Evolutionary conservation across 1,140 invertebrate species (phyloP), one percentile per base, ranked within the genome.

Genomic region (Drosophila jambulina): DNA sequence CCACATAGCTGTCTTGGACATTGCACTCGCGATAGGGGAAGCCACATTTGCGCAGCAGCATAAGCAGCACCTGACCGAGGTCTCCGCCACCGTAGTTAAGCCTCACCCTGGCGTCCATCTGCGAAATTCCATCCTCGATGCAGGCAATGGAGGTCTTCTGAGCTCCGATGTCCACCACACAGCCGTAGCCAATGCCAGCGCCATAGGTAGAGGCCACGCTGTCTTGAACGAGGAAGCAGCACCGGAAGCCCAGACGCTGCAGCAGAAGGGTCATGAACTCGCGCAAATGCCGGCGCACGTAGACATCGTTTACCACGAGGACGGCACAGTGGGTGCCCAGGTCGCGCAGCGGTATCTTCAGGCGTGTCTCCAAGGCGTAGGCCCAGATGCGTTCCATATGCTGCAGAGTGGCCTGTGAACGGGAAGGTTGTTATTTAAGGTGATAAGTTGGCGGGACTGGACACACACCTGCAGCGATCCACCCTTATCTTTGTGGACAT

Each of bases 61-160:
- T 98, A 62, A 96, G 96, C 72, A 98, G 96, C 13, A 96, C 95
- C 91, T 98, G 96, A 3, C 97, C 96, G 0, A 98, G 96, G 93
- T 99, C 98, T 36, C 96, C 96, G 10, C 97, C 97, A 13, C 98
- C 98, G 93, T 98, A 98, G 75, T 98, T 96, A 93, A 98, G 94
- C 57, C 95, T 93, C 51, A 97, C 95, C 88, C 98, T 94, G 0
- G 98, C 98, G 56, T 96, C 96, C 88, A 96, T 95, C 85, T 98
- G 97, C 51, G 98, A 99, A 60, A 99, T 97, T 15, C 97, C 98
- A 94, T 99, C 98, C 94, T 99, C 98, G 4, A 99, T 97, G 94
- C 98, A 99, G 13, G 97, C 98, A 17, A 99, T 96, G 1, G 97
- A 97, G 2, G 97, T 98, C 94, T 99, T 99, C 93, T 98, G 97